A percentile compares a stretch with the other conserved stretches of the same genome.
Evolutionary conservation across 2,888 invertebrate species (phyloP).

Genomic region (Aphodius granarius): DNA sequence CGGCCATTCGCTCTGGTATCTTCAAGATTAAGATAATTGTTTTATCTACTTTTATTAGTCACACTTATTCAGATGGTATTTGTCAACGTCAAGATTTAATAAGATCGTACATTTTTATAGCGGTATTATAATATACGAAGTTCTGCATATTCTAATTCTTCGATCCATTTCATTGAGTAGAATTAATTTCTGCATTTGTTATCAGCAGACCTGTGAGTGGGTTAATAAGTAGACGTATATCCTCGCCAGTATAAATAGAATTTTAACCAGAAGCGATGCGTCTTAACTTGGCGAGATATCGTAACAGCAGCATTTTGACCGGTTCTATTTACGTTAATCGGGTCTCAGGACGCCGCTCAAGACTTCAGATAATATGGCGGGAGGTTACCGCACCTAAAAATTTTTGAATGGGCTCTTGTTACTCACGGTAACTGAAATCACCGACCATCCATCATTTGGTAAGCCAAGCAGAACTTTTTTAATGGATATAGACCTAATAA

Average conservation of each 20-base stretch:
- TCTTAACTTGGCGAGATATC: background rate
- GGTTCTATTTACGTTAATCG: background rate
- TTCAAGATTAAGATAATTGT: background rate
- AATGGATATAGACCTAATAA: background rate
- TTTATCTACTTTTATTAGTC: background rate
- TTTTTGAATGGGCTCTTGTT: background rate
- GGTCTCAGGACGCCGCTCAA: background rate
- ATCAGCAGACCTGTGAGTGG: background rate
- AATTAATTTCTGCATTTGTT: background rate
- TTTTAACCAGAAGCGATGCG: background rate
- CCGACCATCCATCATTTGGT: background rate
- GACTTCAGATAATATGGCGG: background rate
- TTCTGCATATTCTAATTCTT: too few relatives aligned
- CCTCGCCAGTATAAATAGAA: background rate
- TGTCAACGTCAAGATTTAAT: background rate
- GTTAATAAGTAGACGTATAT: background rate
- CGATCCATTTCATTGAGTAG: too few relatives aligned
- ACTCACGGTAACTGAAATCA: background rate
- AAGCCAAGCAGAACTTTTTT: background rate
- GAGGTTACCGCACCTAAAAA: background rate
- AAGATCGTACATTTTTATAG: too few relatives aligned
- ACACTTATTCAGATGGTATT: background rate
- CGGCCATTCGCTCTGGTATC: background rate
- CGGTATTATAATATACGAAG: too few relatives aligned
- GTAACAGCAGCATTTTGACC: background rate